These are phyloP conservation scores for Bubo blakistoni DNA, from an alignment of 2,113 vertebrate species.

Conservation along the genomic window DNA sequence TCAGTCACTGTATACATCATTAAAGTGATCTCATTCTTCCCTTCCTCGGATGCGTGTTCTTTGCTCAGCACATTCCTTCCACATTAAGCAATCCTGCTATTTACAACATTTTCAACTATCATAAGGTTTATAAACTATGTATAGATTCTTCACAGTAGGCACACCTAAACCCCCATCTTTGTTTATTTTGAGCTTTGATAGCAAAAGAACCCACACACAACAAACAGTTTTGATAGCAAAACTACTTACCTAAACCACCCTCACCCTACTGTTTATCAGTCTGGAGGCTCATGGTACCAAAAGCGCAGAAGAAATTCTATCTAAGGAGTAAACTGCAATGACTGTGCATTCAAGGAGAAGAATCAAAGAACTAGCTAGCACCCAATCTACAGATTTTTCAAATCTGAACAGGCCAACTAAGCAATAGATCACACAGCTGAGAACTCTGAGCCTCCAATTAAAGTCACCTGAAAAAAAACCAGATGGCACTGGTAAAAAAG, in stretches of 20 bases:
- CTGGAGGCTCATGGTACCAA: background rate
- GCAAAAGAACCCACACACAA: background rate
- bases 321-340: background rate
- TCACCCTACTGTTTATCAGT: background rate
- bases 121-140: background rate
- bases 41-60: background rate
- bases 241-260: background rate
- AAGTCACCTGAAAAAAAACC: background rate
- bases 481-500: background rate
- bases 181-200: background rate
- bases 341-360: background rate
- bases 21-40: background rate
- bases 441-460: background rate
- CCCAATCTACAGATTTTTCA: background rate
- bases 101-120: background rate
- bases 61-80: conserved; percentile 43
- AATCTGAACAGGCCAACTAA: background rate
- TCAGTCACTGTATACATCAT: background rate
- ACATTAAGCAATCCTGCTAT: background rate
- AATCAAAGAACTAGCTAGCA: background rate
- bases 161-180: background rate
- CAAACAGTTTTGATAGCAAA: background rate
- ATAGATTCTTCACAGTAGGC: background rate
- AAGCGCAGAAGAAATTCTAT: background rate
- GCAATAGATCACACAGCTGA: background rate